A percentile compares a stretch with the other conserved stretches of the same genome.
Conservation (phyloP, 1,140 invertebrate genomes). For the Octopus sinensis region DNA sequence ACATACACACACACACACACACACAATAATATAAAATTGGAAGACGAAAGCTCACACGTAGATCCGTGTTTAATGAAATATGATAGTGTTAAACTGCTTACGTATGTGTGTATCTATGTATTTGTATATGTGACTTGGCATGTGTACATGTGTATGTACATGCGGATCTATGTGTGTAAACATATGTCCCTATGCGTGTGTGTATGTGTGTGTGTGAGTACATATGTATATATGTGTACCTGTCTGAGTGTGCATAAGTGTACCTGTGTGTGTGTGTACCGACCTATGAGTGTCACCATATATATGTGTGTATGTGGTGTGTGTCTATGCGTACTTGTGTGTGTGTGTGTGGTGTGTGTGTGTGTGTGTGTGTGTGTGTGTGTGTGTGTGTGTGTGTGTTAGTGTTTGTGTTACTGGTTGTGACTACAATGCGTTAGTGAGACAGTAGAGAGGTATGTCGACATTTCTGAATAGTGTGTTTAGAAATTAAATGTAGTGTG, state of each 20-base stretch:
- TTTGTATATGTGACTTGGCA: neutral
- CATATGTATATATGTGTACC: neutral
- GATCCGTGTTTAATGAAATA: neutral
- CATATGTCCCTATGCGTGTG: neutral
- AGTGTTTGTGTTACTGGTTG: neutral
- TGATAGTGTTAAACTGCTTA: neutral
- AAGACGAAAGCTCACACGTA: neutral
- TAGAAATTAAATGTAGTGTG: no score
- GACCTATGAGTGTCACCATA: neutral
- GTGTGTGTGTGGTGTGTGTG: neutral
- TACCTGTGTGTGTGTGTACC: neutral
- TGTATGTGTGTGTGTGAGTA: neutral
- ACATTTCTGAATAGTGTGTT: no score
- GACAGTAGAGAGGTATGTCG: no score
- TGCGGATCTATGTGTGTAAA: neutral
- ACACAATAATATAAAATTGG: neutral
- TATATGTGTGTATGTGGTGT: neutral
- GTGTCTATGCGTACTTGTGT: neutral
- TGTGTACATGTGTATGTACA: neutral
- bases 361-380: neutral
- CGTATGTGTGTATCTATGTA: neutral
- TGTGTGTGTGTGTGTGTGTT: neutral
- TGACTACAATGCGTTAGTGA: no score
- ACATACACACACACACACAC: constrained; percentile 7
- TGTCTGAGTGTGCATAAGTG: neutral